Conservation (phyloP, 2,113 vertebrate genomes). For the Genyomyrus donnyi region DNA sequence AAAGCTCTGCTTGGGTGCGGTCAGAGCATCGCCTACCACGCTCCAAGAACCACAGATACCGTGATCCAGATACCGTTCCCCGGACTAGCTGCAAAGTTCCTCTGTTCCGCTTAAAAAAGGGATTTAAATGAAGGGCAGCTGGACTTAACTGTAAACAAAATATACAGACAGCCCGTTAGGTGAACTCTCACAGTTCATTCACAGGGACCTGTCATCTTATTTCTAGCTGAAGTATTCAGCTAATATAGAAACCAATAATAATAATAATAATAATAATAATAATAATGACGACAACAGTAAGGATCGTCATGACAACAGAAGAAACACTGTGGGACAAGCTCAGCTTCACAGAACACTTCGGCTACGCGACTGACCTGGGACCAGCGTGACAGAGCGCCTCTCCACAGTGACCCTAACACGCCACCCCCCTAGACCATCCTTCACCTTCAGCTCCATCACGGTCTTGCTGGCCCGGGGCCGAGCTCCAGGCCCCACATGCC, state of each 20-base stretch:
- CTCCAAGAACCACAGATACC: neutral
- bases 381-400: neutral
- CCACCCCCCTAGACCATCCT: neutral
- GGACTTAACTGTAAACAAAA: neutral
- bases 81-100: neutral
- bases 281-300: constrained; percentile 13
- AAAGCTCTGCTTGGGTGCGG: neutral
- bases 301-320: constrained; percentile 23
- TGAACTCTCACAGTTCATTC: neutral
- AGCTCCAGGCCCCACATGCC: neutral
- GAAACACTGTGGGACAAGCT: constrained; percentile 37
- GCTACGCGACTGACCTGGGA: neutral
- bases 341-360: constrained; percentile 21
- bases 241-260: constrained; percentile 22
- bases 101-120: neutral
- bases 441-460: neutral
- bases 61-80: neutral
- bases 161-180: neutral
- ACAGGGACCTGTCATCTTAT: too few relatives aligned
- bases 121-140: neutral
- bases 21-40: neutral
- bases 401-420: neutral
- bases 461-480: neutral
- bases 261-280: constrained; percentile 12
- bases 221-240: neutral